phyloP scores from a whole-genome alignment of 2,797 vertebrate genomes.

The Propithecus deckenii region DNA sequence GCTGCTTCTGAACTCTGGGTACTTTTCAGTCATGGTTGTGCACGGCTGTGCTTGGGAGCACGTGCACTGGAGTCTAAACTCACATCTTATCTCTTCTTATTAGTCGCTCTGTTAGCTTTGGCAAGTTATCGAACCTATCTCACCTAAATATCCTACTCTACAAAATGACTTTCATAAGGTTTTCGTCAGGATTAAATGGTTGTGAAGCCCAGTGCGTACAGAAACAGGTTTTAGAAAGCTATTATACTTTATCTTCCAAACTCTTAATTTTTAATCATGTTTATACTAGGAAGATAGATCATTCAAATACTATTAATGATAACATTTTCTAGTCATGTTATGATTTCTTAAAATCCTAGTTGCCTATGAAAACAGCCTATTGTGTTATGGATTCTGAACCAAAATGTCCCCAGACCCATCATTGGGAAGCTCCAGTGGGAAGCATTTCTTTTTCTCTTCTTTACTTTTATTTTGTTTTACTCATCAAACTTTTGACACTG shows the following conservation, averaged over 20 bases:
- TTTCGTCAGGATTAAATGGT: not conserved
- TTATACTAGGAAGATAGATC: too few species aligned
- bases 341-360: not conserved
- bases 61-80: not conserved
- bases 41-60: accelerated
- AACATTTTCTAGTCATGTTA: not conserved
- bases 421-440: too few species aligned
- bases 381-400: not conserved
- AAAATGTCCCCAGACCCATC: not conserved
- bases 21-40: not conserved
- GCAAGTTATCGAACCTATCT: not conserved
- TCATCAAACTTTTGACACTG: not conserved
- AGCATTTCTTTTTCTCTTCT: not conserved
- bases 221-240: not conserved
- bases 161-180: not conserved
- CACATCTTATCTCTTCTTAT: not conserved
- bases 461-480: not conserved
- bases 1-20: not conserved
- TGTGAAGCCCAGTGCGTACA: not conserved
- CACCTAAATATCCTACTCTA: not conserved
- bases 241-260: not conserved
- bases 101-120: not conserved
- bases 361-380: not conserved
- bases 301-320: not conserved
- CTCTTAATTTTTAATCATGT: not conserved